phyloP scores from a whole-genome alignment of 2,113 vertebrate species.

The Prinia subflava region DNA sequence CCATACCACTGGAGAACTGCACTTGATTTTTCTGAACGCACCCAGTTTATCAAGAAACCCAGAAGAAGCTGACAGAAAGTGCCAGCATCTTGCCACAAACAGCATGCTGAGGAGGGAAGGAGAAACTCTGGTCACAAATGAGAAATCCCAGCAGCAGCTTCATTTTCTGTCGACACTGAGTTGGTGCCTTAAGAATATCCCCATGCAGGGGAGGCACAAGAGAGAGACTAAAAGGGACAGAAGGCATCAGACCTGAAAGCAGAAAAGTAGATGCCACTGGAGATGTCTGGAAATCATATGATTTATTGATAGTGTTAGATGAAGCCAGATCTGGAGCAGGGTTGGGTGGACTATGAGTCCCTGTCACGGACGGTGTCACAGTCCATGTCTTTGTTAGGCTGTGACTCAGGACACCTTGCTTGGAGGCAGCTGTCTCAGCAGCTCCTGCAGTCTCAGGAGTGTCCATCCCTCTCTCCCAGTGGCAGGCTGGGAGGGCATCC shows the following conservation, averaged over 20 bases:
- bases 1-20: not conserved
- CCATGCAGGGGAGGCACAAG: not conserved
- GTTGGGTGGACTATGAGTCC: not conserved
- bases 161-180: not conserved
- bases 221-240: not conserved
- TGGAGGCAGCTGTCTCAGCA: not conserved
- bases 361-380: not conserved
- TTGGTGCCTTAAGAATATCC: not conserved
- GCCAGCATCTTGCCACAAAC: not conserved
- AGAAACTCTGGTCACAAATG: not conserved
- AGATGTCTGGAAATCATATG: not conserved
- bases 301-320: not conserved
- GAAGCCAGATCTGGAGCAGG: not conserved
- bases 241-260: not conserved
- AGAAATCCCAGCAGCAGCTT: conserved; percentile 7
- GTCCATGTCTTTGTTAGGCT: not conserved
- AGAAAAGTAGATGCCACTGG: not conserved
- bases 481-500: not conserved
- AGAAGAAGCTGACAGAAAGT: not conserved
- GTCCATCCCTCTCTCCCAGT: not conserved
- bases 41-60: not conserved
- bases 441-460: not conserved
- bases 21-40: not conserved
- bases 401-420: not conserved
- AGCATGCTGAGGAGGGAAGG: not conserved